Evolutionary conservation across 1,140 invertebrate species (phyloP), one percentile per base, ranked within the genome.

Genomic region (Diachasma alloeum): DNA sequence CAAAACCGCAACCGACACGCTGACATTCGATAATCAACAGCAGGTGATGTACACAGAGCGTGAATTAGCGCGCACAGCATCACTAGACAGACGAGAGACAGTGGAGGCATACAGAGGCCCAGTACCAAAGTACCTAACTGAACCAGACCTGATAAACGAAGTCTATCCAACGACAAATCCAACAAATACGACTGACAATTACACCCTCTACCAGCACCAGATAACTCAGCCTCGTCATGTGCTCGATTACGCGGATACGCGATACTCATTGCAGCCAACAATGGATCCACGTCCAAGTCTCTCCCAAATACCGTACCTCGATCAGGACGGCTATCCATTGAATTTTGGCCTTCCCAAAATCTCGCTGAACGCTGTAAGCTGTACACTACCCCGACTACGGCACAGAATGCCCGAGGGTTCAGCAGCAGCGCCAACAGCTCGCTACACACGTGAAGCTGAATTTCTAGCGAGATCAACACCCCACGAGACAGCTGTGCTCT

Each of bases 321-420:
- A 95, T 72, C 91, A 91, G 44, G 94, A 95, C 74, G 94, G 94
- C 0, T 96, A 95, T 84, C 94, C 94, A 0, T 90, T 94, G 17
- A 95, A 96, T 81, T 96, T 95, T 78, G 95, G 95, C 69, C 86
- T 95, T 13, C 94, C 94, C 0, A 94, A 94, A 82, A 89, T 94
- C 36, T 88, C 91, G 48, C 88, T 73, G 88, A 91, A 79, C 89
- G 11, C 59, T 13, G 90, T 75, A 82, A 90, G 78, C 84, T 91
- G 88, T 86, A 91, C 80, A 85, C 90, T 88, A 83, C 91, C 86
- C 82, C 91, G 75, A 85, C 88, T 78, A 83, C 90, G 80, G 84
- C 84, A 83, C n/a, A 75, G 84, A 13, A 82, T 83, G 67, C 66
- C 81, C 9, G 84, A 87, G 11, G 86, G 87, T 9, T 92, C 92